Evolutionary conservation across 1,140 invertebrate genomes (phyloP).

Genomic region (Agrypnia vestita): DNA sequence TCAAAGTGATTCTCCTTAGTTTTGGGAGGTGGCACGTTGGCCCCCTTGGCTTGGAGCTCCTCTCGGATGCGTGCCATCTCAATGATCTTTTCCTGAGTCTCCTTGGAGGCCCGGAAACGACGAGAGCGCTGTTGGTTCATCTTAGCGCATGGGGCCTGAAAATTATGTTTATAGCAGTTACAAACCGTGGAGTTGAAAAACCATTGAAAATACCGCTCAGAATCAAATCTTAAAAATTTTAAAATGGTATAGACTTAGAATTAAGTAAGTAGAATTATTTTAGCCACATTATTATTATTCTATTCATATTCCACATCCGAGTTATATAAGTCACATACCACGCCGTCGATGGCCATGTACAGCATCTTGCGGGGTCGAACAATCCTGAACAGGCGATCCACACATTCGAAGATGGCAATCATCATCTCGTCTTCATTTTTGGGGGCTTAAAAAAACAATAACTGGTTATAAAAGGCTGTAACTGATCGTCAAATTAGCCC

Average conservation of each 20-base stretch:
- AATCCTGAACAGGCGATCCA: conserved; percentile 96
- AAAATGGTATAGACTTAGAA: too few relatives aligned
- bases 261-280: too few relatives aligned
- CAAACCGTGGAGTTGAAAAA: too few relatives aligned
- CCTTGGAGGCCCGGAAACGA: conserved; percentile 97
- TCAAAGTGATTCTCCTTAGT: conserved; percentile 95
- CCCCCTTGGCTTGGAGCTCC: conserved; percentile 84
- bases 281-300: too few relatives aligned
- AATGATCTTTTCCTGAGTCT: conserved; percentile 90
- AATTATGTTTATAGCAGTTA: not conserved
- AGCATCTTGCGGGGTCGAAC: conserved; percentile 95
- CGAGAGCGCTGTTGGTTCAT: conserved; percentile 99
- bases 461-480: not conserved
- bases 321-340: conserved; percentile 76
- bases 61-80: conserved; percentile 87
- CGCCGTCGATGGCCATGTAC: conserved; percentile 99
- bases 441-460: conserved; percentile 77
- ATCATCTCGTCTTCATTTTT: conserved; percentile 99
- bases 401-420: conserved; percentile 99
- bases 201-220: too few relatives aligned
- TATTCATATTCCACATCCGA: not conserved
- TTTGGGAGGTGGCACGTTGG: conserved; percentile 90
- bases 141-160: conserved; percentile 94
- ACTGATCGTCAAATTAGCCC: too few relatives aligned
- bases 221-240: too few relatives aligned